These are phyloP conservation scores for Pseudolaguvia tuberculata DNA, from an alignment of 2,113 vertebrate genomes.

Conservation along the genomic window DNA sequence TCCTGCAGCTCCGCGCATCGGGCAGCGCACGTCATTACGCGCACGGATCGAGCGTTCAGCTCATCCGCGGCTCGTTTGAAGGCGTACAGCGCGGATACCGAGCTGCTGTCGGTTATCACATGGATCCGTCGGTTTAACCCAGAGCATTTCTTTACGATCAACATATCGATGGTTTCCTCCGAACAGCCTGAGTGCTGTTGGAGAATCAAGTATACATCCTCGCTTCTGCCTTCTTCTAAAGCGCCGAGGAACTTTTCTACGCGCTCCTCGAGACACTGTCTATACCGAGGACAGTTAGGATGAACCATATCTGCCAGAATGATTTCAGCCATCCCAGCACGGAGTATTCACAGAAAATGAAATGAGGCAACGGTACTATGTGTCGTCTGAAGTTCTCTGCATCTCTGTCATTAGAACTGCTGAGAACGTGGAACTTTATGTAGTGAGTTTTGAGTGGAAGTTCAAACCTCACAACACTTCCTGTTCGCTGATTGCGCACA, in stretches of 20 bases:
- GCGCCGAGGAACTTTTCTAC: constrained; percentile 4
- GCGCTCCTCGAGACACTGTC: constrained; percentile 34
- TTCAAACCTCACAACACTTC: constrained; percentile 27
- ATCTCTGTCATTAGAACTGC: not conserved
- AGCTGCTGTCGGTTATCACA: constrained; percentile 58
- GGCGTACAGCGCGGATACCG: constrained; percentile 68
- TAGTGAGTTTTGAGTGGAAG: not conserved
- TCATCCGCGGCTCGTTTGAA: constrained; percentile 79
- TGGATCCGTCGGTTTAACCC: constrained; percentile 55
- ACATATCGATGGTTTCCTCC: not conserved
- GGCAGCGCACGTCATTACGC: constrained; percentile 65
- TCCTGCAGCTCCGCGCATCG: constrained; percentile 65
- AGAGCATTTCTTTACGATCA: constrained; percentile 11
- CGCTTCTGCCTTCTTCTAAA: not conserved
- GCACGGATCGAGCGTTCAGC: constrained; percentile 64
- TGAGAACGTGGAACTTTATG: constrained; percentile 15
- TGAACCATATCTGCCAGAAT: constrained; percentile 51
- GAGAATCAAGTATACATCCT: constrained; percentile 41
- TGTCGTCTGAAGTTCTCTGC: not conserved
- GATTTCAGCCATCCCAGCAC: constrained; percentile 40
- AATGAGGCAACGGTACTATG: not conserved
- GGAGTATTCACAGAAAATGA: not conserved
- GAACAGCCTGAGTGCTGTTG: not conserved
- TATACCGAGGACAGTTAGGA: constrained; percentile 18
- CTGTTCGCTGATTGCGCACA: constrained; percentile 22